These are phyloP conservation scores for Lordiphosa mommai DNA, from an alignment of 1,140 invertebrate genomes.

Conservation along the genomic window DNA sequence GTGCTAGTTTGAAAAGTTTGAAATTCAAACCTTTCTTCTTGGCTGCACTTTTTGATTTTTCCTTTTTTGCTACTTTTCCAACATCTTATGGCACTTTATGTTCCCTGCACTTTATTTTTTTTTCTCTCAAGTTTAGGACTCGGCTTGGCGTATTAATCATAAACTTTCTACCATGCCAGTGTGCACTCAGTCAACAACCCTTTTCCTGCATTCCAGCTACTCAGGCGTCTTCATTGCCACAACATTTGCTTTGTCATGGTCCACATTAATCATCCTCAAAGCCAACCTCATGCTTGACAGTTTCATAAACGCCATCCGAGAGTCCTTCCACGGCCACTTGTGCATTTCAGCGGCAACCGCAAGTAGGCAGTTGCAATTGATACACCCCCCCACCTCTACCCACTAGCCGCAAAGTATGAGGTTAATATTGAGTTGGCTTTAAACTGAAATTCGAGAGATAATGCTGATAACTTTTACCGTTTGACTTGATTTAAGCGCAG, in stretches of 20 bases:
- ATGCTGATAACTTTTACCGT: slow-evolving; percentile 62
- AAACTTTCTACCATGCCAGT: slow-evolving; percentile 1
- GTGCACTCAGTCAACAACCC: slow-evolving; percentile 28
- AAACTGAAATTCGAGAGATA: slow-evolving; percentile 49
- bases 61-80: not conserved
- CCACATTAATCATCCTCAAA: slow-evolving; percentile 70
- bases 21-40: too few relatives aligned
- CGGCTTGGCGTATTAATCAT: slow-evolving; percentile 56
- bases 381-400: slow-evolving; percentile 5
- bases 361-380: slow-evolving; percentile 66
- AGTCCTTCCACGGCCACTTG: slow-evolving; percentile 42
- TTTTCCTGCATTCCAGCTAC: slow-evolving; percentile 8
- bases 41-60: too few relatives aligned
- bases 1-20: too few relatives aligned
- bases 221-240: slow-evolving; percentile 22
- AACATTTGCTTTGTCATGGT: slow-evolving; percentile 70
- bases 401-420: slow-evolving; percentile 60
- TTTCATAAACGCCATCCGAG: slow-evolving; percentile 60
- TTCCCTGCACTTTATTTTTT: not conserved
- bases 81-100: too few relatives aligned
- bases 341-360: slow-evolving; percentile 36
- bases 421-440: slow-evolving; percentile 55
- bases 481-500: slow-evolving; percentile 46
- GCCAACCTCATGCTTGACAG: slow-evolving; percentile 48
- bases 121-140: slow-evolving; percentile 23